Evolutionary conservation across 2,888 invertebrate species (phyloP).

Genomic region (Agriopis leucophaearia): DNA sequence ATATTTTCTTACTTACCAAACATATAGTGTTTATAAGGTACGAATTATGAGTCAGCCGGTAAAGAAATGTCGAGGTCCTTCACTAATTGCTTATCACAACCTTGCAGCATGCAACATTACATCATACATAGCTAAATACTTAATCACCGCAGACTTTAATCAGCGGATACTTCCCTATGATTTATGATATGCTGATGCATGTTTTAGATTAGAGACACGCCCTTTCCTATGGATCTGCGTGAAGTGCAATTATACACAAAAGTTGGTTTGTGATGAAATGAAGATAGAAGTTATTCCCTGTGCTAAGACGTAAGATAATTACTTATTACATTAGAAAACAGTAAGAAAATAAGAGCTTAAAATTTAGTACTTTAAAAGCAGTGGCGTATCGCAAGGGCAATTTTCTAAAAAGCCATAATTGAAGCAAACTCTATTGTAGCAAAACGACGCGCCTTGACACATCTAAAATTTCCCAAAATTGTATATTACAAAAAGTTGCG

Average conservation of each 20-base stretch:
- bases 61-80: conserved; percentile 31
- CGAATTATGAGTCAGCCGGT: conserved; percentile 25
- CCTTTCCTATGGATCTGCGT: neutral
- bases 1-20: neutral
- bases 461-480: too few species aligned
- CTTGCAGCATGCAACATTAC: conserved; percentile 30
- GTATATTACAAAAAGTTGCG: neutral
- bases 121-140: conserved; percentile 25
- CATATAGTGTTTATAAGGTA: conserved; percentile 3
- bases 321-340: too few species aligned
- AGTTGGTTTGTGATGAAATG: too few species aligned
- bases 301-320: too few species aligned
- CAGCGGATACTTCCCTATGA: conserved; percentile 20
- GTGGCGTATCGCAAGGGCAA: too few species aligned
- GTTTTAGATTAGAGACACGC: neutral
- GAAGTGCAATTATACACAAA: neutral
- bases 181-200: conserved; percentile 14
- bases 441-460: too few species aligned
- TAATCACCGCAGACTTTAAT: conserved; percentile 24
- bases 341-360: too few species aligned
- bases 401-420: too few species aligned
- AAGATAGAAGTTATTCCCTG: too few species aligned
- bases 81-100: conserved; percentile 23
- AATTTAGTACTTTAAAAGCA: too few species aligned
- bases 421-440: too few species aligned